Evolutionary conservation across 2,797 vertebrate species (phyloP), one percentile per base, ranked within the genome.

Genomic region (Chiroxiphia lanceolata): DNA sequence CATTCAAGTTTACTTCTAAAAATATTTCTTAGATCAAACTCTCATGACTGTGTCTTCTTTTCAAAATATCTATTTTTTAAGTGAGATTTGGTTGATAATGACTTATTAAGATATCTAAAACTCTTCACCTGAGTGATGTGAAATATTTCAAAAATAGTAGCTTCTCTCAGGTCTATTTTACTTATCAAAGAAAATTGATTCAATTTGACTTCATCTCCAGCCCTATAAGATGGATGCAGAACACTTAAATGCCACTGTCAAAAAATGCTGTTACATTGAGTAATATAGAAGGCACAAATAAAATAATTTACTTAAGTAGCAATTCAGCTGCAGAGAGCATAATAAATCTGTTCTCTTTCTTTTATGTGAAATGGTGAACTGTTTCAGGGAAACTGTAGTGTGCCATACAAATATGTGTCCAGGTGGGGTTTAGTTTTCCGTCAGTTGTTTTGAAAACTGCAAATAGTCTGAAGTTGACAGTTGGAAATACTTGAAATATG

Each of bases 1-100:
- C 40, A 57, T 88, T 92, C 61, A 80, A 25, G 25, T 88, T 87
- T 77, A 53, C 38, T 94, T 92, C 47, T 79, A 83, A 92, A 95
- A 93, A 88, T 61, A 92, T 44, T 17, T 44, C 33, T 81, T 70
- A 57, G 29, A 59, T 87, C 31, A 68, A 83, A 44, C 45, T 87
- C 31, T 78, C 11, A 6, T 63, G 59, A 89, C 59, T 61, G 3
- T 70, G 60, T 61, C n/a, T 72, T 53, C 38, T 83, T 71, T 63
- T 45, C 40, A 80, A 61, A 90, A 70, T 70, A 13, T 42, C 60
- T 71, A 3, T 68, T 85, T 78, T 63, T 82, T 38, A 67, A 29
- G 36, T 38, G 23, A 38, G 22, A n/a, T 33, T 74, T 3, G n/a
- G 23, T 13, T 65, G 27, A 71, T 48, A 42, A 61, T 42, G 33